A percentile compares a stretch with the other conserved stretches of the same genome.
phyloP scores from a whole-genome alignment of 2,888 invertebrate genomes.

The Lycaena phlaeas region DNA sequence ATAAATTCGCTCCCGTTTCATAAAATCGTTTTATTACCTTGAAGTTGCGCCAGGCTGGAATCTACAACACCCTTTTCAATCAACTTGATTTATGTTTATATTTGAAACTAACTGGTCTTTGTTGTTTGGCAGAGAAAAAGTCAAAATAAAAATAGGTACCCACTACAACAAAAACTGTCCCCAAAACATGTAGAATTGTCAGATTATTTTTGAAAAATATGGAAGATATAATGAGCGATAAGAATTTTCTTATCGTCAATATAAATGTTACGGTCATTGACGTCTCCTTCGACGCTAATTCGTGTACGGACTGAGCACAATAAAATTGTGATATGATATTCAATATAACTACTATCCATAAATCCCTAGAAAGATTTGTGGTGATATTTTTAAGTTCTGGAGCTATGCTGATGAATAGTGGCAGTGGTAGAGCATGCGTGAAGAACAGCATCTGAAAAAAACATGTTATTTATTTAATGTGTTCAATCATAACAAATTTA shows the following conservation, averaged over 20 bases:
- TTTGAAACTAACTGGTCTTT: constrained; percentile 43
- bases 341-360: constrained; percentile 40
- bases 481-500: too few relatives aligned
- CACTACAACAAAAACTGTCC: constrained; percentile 43
- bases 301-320: constrained; percentile 53
- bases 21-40: too few relatives aligned
- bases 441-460: constrained; percentile 63
- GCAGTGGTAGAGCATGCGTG: constrained; percentile 49
- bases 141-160: constrained; percentile 61
- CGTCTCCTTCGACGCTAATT: constrained; percentile 50
- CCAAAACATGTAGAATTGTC: constrained; percentile 45
- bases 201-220: constrained; percentile 59
- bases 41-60: too few relatives aligned
- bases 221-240: constrained; percentile 50
- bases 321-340: constrained; percentile 51
- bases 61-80: too few relatives aligned
- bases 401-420: constrained; percentile 43
- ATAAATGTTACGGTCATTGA: constrained; percentile 59
- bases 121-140: constrained; percentile 38
- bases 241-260: constrained; percentile 53
- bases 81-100: constrained; percentile 21
- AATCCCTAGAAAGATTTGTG: constrained; percentile 26
- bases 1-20: too few relatives aligned
- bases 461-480: too few relatives aligned
- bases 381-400: constrained; percentile 37